Conservation (phyloP, 2,888 invertebrate genomes). For the Pterobdella sp. region DNA sequence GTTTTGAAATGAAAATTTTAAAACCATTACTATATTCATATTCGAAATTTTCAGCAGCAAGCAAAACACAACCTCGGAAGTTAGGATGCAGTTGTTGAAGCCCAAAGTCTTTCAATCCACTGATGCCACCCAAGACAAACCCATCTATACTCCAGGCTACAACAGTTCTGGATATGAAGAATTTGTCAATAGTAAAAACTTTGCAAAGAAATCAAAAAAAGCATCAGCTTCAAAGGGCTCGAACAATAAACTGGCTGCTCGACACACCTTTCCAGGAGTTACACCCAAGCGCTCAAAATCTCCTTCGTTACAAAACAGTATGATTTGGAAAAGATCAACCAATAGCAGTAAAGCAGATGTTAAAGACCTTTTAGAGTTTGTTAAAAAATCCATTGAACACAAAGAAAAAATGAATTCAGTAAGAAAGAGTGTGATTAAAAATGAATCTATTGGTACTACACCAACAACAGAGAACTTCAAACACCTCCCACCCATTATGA, state of each 20-base stretch:
- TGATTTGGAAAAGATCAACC: neutral
- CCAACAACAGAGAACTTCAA: neutral
- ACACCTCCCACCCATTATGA: neutral
- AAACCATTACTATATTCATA: too few species aligned
- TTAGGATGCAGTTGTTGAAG: neutral
- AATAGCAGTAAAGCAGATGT: neutral
- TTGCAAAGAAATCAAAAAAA: neutral
- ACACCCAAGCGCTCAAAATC: neutral
- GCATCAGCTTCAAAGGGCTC: neutral
- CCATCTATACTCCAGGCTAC: conserved; percentile 16
- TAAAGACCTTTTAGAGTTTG: neutral
- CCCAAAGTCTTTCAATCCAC: neutral
- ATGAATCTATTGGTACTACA: neutral
- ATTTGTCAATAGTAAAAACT: conserved; percentile 2
- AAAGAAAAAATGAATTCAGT: neutral
- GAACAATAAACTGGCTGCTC: conserved; percentile 2
- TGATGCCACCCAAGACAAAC: neutral
- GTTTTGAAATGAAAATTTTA: too few species aligned
- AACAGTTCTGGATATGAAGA: conserved; percentile 8
- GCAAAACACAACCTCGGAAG: neutral
- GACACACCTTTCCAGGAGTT: neutral
- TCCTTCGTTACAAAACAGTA: neutral
- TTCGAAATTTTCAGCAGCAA: neutral
- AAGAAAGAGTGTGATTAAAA: neutral
- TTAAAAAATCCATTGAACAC: neutral